phyloP scores from a whole-genome alignment of 2,888 invertebrate species.

The Cataglyphis altisquamis region DNA sequence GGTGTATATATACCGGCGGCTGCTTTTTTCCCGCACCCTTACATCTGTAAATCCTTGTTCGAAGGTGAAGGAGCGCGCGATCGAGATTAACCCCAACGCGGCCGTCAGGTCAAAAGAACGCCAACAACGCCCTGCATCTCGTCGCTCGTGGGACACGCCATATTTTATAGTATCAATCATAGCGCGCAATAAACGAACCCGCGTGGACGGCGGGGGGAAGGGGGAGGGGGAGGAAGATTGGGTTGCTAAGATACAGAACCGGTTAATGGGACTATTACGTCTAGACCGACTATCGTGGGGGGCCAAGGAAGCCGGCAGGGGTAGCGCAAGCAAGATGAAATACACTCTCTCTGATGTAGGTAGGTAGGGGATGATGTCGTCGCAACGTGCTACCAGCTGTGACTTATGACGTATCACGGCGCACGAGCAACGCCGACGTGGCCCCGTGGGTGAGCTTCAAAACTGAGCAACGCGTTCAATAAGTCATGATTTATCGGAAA shows the following conservation, averaged over 20 bases:
- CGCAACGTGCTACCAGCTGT: conserved; percentile 84
- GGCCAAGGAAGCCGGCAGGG: conserved; percentile 50
- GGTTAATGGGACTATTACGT: conserved; percentile 83
- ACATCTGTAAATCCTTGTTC: conserved; percentile 58
- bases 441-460: conserved; percentile 70
- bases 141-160: conserved; percentile 50
- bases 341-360: conserved; percentile 11
- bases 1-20: not conserved
- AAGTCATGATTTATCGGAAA: conserved; percentile 79
- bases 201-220: conserved; percentile 48
- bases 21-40: conserved; percentile 18
- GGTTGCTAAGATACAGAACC: conserved; percentile 84
- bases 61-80: conserved; percentile 22
- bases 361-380: conserved; percentile 78
- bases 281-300: conserved; percentile 67
- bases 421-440: conserved; percentile 71
- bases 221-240: conserved; percentile 57
- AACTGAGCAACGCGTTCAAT: conserved; percentile 78
- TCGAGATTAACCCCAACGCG: conserved; percentile 21
- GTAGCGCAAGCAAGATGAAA: conserved; percentile 46
- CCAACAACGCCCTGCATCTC: conserved; percentile 34
- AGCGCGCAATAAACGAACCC: conserved; percentile 81
- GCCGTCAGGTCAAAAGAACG: conserved; percentile 17
- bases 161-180: conserved; percentile 84
- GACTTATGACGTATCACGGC: conserved; percentile 84